Conservation (phyloP, 1,140 invertebrate genomes). For the Diplogasteroides magnus region DNA sequence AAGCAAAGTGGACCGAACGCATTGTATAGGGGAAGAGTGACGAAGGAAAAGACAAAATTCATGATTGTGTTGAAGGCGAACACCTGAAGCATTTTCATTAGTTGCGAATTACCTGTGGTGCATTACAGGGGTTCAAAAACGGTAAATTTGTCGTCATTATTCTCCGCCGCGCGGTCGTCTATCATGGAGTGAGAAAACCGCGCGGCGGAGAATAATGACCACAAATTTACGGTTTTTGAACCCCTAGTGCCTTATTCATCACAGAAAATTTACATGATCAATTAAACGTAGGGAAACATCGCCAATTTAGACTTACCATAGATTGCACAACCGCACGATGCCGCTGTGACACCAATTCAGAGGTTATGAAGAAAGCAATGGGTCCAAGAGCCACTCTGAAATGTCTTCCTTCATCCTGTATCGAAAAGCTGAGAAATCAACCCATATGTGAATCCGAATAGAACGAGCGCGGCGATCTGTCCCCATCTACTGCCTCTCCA, state of each 20-base stretch:
- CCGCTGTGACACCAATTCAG: constrained; percentile 41
- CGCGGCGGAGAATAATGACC: too few relatives aligned
- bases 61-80: constrained; percentile 43
- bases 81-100: neutral
- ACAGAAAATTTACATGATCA: neutral
- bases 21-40: constrained; percentile 41
- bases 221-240: too few relatives aligned
- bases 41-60: constrained; percentile 43
- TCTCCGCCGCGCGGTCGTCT: too few relatives aligned
- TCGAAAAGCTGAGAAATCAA: neutral
- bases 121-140: neutral
- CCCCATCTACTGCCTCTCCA: constrained; percentile 34
- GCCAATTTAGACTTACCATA: constrained; percentile 23
- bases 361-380: constrained; percentile 50
- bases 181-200: too few relatives aligned
- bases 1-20: constrained; percentile 42
- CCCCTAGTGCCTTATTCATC: too few relatives aligned
- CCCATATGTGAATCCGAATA: constrained; percentile 44
- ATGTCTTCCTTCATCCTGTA: constrained; percentile 11
- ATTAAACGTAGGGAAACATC: neutral
- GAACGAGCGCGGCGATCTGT: constrained; percentile 41
- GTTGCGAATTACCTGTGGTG: neutral
- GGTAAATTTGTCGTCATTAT: too few relatives aligned
- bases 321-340: constrained; percentile 48
- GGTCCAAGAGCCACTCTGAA: constrained; percentile 41